These are phyloP conservation scores for Hapalemur alaotrensis DNA, from an alignment of 2,797 vertebrate species.

Conservation along the genomic window DNA sequence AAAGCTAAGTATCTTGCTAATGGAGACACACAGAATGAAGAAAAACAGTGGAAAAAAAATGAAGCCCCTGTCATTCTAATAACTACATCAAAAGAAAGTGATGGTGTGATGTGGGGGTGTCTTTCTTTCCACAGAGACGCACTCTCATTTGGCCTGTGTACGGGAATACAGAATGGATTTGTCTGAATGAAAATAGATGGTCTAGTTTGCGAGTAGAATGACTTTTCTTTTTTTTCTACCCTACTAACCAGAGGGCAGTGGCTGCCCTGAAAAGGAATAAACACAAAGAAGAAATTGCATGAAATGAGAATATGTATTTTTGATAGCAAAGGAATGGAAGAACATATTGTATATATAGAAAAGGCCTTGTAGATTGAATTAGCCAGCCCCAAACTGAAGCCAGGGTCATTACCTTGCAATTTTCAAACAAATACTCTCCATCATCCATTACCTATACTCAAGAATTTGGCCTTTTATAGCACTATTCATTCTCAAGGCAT, in stretches of 20 bases:
- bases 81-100: not conserved
- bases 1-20: not conserved
- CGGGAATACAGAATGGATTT: slow-evolving; percentile 3
- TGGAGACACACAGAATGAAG: not conserved
- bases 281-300: slow-evolving; percentile 67
- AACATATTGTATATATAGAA: not conserved
- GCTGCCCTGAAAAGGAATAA: slow-evolving; percentile 64
- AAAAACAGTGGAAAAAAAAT: not conserved
- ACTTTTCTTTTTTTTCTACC: slow-evolving; percentile 41
- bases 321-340: slow-evolving; percentile 59
- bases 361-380: slow-evolving; percentile 48
- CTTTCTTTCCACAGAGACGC: not conserved
- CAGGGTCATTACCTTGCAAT: slow-evolving; percentile 41
- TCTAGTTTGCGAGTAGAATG: slow-evolving; percentile 44
- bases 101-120: not conserved
- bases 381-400: slow-evolving; percentile 44
- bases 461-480: slow-evolving; percentile 60
- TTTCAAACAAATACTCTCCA: slow-evolving; percentile 55
- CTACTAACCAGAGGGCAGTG: slow-evolving; percentile 47
- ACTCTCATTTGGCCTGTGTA: not conserved
- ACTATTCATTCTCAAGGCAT: slow-evolving; percentile 56
- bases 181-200: slow-evolving; percentile 62
- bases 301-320: slow-evolving; percentile 65
- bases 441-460: not conserved
- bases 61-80: not conserved